Base-by-base conservation (phyloP, 2,113 vertebrate species). In the Myodes glareolus region DNA sequence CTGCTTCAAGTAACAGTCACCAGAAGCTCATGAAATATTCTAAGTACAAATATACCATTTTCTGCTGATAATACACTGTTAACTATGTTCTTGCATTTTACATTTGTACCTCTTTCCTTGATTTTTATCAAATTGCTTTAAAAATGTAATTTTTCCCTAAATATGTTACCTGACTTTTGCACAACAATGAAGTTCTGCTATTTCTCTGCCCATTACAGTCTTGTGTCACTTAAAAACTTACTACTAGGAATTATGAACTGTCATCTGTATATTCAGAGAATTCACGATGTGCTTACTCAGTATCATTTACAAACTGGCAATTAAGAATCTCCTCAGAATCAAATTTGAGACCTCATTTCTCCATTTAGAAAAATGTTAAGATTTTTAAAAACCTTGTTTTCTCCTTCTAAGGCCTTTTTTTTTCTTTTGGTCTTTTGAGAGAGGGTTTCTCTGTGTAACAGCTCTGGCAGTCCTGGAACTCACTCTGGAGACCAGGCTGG, bases 251-350 rank as follows among this genome's bases (percentile, higher is more conserved):
- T 81, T 80, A 90, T 52, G 87, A 80, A 81, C 50, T 87, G 14
- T 42, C 94, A 95, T 92, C 85, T 73, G 70, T 86, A 97, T 93
- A 95, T 97, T 2, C 96, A 96, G 52, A 94, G 77, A 96, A 97
- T 95, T 95, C 93, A 93, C 73, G 92, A 73, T 89, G 91, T 67
- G 91, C 61, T 91, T 52, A 65, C 78, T 96, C 75, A 52, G 89
- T 76, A 86, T 65, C 47, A 96, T 76, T 95, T 85, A 81, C 12
- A 93, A 88, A 92, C 2, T 61, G 70, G 23, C 75, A 88, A 97
- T 81, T 77, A 94, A 86, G 58, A 73, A 19, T 29, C 88, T 45
- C 14, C 23, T 50, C 23, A 85, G 50, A 39, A 95, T 72, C 75
- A 94, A 94, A 88, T n/a, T 45, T 80, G 55, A 55, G 55, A 89